Base-by-base conservation (phyloP, 30 jellyfish, hydroid and myxozoan species). In the Aurelia sp. region DNA sequence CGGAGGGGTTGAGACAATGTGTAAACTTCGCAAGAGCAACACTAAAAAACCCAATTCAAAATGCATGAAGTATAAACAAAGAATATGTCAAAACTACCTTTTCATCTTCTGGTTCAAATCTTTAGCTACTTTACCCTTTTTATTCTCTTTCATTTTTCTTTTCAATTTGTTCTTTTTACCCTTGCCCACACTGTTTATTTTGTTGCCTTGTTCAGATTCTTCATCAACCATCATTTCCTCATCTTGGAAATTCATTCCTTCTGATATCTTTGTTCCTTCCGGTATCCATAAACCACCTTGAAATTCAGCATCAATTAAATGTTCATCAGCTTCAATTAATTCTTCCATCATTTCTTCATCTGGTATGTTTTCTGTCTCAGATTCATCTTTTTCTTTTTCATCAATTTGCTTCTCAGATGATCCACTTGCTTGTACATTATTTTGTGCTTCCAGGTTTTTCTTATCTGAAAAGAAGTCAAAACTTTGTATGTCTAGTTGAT, bases 101-200 rank as follows among this genome's bases (percentile, higher is more conserved):
- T 67, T 81, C 53, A 31, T 81, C 84, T 81, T 81, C 57, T 55
- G 76, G 18, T 73, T 68, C 13, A 53, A 41, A 8, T 17, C 67
- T 51, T n/a, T 52, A 8, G 50, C 16, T 2, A 68, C 35, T 51
- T 81, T 81, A 8, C 55, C 58, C 41, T 53, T 81, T 52, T 81
- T 81, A 52, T 57, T 81, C 20, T 81, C 77, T 63, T 81, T 81
- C 6, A 81, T 4, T 40, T 81, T 81, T 53, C 91, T 72, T 41
- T 81, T 81, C 33, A 67, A 69, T 30, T 67, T 48, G 50, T 80
- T 63, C 30, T 55, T 75, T 21, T 13, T 55, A 19, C 62, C 44
- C 55, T 75, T 75, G 19, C 35, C 61, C 13, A 2, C 9, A 13
- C 55, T 40, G 19, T 21, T 64, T 16, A 2, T 64, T 64, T 76